Evolutionary conservation across 2,888 invertebrate genomes (phyloP).

Genomic region (Clanis bilineata): DNA sequence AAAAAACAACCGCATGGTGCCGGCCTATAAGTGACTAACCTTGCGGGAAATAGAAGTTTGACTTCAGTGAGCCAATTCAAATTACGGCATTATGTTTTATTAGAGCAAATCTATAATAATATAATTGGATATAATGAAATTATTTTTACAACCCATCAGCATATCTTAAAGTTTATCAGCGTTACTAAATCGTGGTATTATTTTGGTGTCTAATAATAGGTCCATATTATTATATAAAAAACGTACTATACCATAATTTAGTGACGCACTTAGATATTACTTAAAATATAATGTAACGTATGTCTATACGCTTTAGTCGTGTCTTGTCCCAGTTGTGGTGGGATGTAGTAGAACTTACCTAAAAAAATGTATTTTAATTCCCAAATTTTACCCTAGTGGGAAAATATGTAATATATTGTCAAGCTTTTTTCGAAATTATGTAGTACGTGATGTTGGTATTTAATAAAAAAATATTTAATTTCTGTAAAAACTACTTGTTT

Average conservation of each 20-base stretch:
- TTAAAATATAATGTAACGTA: not conserved
- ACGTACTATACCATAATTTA: not conserved
- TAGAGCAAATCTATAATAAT: too few relatives aligned
- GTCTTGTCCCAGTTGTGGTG: not conserved
- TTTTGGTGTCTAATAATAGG: not conserved
- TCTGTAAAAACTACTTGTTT: too few relatives aligned
- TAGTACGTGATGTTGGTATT: too few relatives aligned
- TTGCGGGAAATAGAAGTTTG: too few relatives aligned
- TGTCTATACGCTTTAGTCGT: not conserved
- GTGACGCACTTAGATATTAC: not conserved
- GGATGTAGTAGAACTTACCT: not conserved
- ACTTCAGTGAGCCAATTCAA: too few relatives aligned
- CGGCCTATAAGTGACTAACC: too few relatives aligned
- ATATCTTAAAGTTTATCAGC: not conserved
- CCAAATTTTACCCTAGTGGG: not conserved
- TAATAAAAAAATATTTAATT: too few relatives aligned
- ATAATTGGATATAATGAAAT: not conserved
- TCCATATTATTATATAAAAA: not conserved
- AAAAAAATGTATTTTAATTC: not conserved
- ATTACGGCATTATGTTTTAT: too few relatives aligned
- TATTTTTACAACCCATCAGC: constrained; percentile 11
- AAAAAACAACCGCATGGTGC: too few relatives aligned
- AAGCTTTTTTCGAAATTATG: too few relatives aligned
- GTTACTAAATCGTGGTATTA: not conserved
- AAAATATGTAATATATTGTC: too few relatives aligned